These are phyloP conservation scores for Gryllus bimaculatus DNA, from an alignment of 1,140 invertebrate species.

Conservation along the genomic window DNA sequence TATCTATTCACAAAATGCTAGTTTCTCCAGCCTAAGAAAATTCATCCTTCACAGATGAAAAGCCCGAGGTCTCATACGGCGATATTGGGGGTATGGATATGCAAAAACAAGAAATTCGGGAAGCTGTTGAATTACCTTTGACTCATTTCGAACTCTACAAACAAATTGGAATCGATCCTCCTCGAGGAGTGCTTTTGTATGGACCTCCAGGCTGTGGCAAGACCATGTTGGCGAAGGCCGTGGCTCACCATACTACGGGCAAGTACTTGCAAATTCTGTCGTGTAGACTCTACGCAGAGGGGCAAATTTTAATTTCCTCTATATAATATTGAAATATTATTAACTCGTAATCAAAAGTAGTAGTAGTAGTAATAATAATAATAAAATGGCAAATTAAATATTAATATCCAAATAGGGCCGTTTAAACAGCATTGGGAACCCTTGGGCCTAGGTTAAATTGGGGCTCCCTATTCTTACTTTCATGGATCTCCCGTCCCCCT, in stretches of 20 bases:
- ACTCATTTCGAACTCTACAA: slow-evolving; percentile 99
- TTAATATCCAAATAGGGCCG: too few relatives aligned
- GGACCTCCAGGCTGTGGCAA: slow-evolving; percentile 95
- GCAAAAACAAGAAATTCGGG: slow-evolving; percentile 98
- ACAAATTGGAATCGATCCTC: slow-evolving; percentile 95
- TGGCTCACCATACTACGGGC: slow-evolving; percentile 95
- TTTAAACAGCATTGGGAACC: too few relatives aligned
- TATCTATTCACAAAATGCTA: neutral
- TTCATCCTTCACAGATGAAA: slow-evolving; percentile 65
- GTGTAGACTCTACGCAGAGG: too few relatives aligned
- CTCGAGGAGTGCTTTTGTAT: slow-evolving; percentile 95
- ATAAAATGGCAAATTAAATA: too few relatives aligned
- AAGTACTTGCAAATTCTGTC: slow-evolving; percentile 21
- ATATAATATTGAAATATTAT: too few relatives aligned
- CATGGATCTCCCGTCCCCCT: too few relatives aligned
- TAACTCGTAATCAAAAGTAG: too few relatives aligned
- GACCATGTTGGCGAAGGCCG: slow-evolving; percentile 98
- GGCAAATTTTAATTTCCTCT: neutral
- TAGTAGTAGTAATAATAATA: too few relatives aligned
- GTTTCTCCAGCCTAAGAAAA: neutral
- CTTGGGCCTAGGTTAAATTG: too few relatives aligned
- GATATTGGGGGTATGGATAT: slow-evolving; percentile 99
- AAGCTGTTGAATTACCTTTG: slow-evolving; percentile 95
- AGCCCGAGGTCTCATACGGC: slow-evolving; percentile 92
- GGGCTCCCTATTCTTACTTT: too few relatives aligned